These are phyloP conservation scores for Leptinotarsa lineolata DNA, from an alignment of 1,140 invertebrate genomes.

Conservation along the genomic window DNA sequence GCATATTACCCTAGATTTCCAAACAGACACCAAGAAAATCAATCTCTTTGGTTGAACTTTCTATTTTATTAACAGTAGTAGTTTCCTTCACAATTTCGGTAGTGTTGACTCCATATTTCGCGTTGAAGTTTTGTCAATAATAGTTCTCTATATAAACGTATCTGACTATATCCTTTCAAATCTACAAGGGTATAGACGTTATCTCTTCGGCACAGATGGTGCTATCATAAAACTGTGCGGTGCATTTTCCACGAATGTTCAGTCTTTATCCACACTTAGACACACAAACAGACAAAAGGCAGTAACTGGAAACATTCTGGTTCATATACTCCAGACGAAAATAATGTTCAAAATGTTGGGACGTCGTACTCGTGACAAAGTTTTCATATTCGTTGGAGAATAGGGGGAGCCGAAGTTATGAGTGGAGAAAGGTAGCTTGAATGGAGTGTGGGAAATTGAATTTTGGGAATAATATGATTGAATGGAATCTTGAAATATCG, in stretches of 20 bases:
- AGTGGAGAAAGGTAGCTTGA: neutral
- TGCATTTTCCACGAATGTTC: slow-evolving; percentile 25
- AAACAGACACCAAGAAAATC: no score
- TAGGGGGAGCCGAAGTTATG: neutral
- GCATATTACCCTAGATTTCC: no score
- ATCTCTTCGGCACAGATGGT: slow-evolving; percentile 28
- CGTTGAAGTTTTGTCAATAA: neutral
- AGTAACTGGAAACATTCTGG: slow-evolving; percentile 8
- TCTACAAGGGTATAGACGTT: slow-evolving; percentile 14
- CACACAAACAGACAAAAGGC: slow-evolving; percentile 10
- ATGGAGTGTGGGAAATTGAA: neutral
- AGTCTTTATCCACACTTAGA: slow-evolving; percentile 23
- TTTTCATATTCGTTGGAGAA: neutral
- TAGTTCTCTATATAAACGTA: slow-evolving; percentile 18
- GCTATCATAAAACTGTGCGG: slow-evolving; percentile 23
- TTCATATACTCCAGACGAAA: slow-evolving; percentile 8
- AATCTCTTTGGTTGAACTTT: no score
- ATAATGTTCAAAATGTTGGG: slow-evolving; percentile 4
- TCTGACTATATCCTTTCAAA: slow-evolving; percentile 18
- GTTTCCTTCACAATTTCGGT: neutral
- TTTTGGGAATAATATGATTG: no score
- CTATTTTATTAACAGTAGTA: neutral
- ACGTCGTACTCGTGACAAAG: neutral
- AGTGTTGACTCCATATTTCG: neutral
- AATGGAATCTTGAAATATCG: no score